These are phyloP conservation scores for Onychostoma macrolepis DNA, from an alignment of 2,113 vertebrate genomes.

Conservation along the genomic window DNA sequence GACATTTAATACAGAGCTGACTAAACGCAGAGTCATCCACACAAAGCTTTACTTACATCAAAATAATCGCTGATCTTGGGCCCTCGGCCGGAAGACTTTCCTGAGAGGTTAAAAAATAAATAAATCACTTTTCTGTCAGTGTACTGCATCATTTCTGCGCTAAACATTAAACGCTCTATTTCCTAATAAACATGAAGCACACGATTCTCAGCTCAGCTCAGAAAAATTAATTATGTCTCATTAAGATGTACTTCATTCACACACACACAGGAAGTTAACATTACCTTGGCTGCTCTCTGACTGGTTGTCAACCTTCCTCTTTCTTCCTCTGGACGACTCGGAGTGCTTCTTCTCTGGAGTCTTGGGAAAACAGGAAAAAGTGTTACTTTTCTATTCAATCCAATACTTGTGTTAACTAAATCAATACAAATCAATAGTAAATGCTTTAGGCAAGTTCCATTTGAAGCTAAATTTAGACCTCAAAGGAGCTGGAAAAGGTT, in stretches of 20 bases:
- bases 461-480: neutral
- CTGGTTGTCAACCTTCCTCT: conserved; percentile 97
- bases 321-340: conserved; percentile 93
- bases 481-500: neutral
- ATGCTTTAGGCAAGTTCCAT: neutral
- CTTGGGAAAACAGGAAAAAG: conserved; percentile 67
- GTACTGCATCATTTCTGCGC: neutral
- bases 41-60: conserved; percentile 81
- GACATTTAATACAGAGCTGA: conserved; percentile 18
- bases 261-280: neutral
- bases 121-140: neutral
- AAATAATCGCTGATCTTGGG: conserved; percentile 99
- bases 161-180: neutral
- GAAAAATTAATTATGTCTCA: too few species aligned
- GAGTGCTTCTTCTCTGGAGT: conserved; percentile 98
- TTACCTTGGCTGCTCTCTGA: conserved; percentile 98
- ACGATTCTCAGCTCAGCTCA: neutral
- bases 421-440: neutral
- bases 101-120: conserved; percentile 73
- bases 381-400: neutral
- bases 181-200: neutral
- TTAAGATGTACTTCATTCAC: neutral
- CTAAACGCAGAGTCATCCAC: neutral
- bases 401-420: neutral
- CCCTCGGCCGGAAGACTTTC: conserved; percentile 90